Conservation (phyloP, 2,888 invertebrate species). For the Ophion costatus region DNA sequence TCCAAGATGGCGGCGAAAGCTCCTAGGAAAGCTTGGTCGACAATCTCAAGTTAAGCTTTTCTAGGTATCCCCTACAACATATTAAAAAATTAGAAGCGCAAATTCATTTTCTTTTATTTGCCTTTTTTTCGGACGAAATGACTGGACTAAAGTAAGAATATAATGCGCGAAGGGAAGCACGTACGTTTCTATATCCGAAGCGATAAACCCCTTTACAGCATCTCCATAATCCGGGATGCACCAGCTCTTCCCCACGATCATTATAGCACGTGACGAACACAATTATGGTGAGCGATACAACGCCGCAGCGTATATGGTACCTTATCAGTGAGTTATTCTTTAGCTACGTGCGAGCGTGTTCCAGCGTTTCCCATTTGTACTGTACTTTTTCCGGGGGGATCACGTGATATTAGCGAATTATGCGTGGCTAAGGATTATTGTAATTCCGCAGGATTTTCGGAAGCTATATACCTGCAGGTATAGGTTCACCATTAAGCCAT, state of each 20-base stretch:
- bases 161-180: conserved; percentile 29
- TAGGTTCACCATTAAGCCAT: background rate
- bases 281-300: conserved; percentile 17
- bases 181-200: conserved; percentile 26
- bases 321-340: conserved; percentile 63
- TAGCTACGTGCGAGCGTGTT: conserved; percentile 34
- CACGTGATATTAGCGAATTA: conserved; percentile 18
- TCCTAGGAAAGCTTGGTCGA: no score
- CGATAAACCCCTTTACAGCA: conserved; percentile 27
- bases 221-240: conserved; percentile 43
- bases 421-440: conserved; percentile 36
- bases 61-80: no score
- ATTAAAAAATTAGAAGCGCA: no score
- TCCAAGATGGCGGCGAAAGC: no score
- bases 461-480: background rate
- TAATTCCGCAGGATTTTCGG: conserved; percentile 35
- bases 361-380: conserved; percentile 21
- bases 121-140: no score
- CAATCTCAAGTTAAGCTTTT: no score
- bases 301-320: conserved; percentile 2
- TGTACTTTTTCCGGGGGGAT: conserved; percentile 25
- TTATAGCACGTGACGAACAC: conserved; percentile 29
- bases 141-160: no score
- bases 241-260: conserved; percentile 39
- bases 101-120: no score